Conservation (phyloP, 2,797 vertebrate species). For the Petrocephalus sullivani region DNA sequence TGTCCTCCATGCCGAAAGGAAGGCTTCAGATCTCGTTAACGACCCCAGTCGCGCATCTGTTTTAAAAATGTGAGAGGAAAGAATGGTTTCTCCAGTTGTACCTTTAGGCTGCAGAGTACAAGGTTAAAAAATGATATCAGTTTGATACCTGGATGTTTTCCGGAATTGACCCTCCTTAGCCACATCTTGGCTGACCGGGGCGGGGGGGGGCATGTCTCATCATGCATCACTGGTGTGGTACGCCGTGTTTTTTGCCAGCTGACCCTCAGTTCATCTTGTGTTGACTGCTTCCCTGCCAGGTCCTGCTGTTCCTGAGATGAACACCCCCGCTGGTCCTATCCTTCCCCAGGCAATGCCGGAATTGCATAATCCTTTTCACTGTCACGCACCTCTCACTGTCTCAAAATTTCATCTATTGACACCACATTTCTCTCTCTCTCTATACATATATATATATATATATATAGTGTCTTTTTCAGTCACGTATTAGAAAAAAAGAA, state of each 20-base stretch:
- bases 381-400: too few species aligned
- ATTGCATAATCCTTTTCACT: neutral
- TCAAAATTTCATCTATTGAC: too few species aligned
- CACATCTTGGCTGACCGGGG: neutral
- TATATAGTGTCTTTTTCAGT: neutral
- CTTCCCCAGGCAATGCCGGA: neutral
- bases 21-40: constrained; percentile 64
- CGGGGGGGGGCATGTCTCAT: neutral
- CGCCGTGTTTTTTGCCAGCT: neutral
- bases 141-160: neutral
- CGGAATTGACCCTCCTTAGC: neutral
- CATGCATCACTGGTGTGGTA: neutral
- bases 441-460: neutral
- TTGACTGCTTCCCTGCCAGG: neutral
- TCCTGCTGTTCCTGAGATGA: neutral
- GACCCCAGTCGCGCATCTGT: constrained; percentile 35
- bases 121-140: neutral
- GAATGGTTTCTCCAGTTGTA: neutral
- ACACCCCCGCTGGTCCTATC: neutral
- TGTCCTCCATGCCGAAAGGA: constrained; percentile 61
- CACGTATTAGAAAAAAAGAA: too few species aligned
- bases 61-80: neutral
- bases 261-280: neutral
- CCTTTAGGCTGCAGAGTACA: neutral
- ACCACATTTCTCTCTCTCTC: too few species aligned